Percentiles rank a stretch among this genome's conserved stretches.
These are phyloP conservation scores for Coecobrya sp. DNA, from an alignment of 2,888 invertebrate species.

Conservation along the genomic window DNA sequence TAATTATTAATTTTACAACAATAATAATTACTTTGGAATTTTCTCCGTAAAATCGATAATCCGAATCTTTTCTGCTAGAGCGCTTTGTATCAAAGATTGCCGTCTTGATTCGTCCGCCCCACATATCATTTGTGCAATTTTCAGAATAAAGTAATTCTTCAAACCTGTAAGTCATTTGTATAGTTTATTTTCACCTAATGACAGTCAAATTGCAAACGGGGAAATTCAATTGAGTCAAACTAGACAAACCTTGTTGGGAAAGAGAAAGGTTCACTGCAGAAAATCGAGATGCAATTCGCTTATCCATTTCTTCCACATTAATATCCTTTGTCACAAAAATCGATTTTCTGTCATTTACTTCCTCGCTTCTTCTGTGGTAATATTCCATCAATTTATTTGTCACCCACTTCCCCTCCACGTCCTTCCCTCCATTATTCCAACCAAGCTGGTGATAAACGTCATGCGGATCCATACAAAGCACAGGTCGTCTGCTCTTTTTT, in stretches of 20 bases:
- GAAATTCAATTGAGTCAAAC: not conserved
- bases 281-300: conserved; percentile 11
- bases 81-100: not conserved
- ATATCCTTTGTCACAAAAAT: conserved; percentile 8
- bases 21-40: conserved; percentile 48
- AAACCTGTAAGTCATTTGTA: not conserved
- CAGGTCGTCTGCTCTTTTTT: conserved; percentile 9
- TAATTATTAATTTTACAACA: conserved; percentile 5
- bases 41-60: conserved; percentile 17
- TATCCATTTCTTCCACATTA: not conserved
- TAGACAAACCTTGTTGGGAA: not conserved
- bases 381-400: not conserved
- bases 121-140: not conserved
- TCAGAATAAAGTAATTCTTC: conserved; percentile 4
- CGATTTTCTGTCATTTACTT: not conserved
- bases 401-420: not conserved
- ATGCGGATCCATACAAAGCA: conserved; percentile 50
- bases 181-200: too few species aligned
- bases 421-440: not conserved
- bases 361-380: not conserved
- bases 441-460: not conserved
- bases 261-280: conserved; percentile 20
- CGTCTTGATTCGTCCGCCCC: not conserved
- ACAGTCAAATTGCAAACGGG: too few species aligned
- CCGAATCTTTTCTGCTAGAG: not conserved